Evolutionary conservation across 2,113 vertebrate genomes (phyloP).

Genomic region (Eupsittula cactorum): DNA sequence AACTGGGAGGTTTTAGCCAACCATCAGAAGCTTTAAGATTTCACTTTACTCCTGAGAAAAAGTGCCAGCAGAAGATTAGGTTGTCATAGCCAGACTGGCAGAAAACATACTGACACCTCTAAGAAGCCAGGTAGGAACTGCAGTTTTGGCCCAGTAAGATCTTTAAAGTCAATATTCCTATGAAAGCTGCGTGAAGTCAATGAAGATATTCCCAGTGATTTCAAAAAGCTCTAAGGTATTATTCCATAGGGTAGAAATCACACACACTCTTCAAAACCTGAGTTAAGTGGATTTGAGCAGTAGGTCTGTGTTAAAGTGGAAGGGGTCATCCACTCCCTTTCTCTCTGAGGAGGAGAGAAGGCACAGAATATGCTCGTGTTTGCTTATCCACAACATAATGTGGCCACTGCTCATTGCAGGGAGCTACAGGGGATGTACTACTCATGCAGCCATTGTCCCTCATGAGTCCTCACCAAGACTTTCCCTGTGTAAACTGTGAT

Average conservation of each 20-base stretch:
- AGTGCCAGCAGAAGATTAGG: not conserved
- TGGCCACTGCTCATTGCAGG: not conserved
- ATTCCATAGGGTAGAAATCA: not conserved
- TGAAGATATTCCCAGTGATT: not conserved
- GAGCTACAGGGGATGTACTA: fast-evolving
- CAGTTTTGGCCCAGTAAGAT: not conserved
- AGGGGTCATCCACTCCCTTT: not conserved
- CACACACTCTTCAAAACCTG: not conserved
- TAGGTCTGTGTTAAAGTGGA: not conserved
- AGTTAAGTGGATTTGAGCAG: not conserved
- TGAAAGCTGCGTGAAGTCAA: not conserved
- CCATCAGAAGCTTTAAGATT: not conserved
- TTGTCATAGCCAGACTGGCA: not conserved
- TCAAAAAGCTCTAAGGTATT: not conserved
- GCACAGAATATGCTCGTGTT: not conserved
- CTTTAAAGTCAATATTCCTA: not conserved
- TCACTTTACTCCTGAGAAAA: not conserved
- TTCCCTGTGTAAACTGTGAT: not conserved
- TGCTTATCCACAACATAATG: not conserved
- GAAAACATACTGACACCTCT: not conserved
- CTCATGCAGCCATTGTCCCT: not conserved
- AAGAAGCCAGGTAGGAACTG: not conserved
- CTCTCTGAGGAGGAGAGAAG: not conserved
- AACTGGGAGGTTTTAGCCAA: not conserved
- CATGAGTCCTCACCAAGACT: not conserved